These are phyloP conservation scores for Caenorhabditis panamensis DNA, from an alignment of 2,888 invertebrate species.

Conservation along the genomic window DNA sequence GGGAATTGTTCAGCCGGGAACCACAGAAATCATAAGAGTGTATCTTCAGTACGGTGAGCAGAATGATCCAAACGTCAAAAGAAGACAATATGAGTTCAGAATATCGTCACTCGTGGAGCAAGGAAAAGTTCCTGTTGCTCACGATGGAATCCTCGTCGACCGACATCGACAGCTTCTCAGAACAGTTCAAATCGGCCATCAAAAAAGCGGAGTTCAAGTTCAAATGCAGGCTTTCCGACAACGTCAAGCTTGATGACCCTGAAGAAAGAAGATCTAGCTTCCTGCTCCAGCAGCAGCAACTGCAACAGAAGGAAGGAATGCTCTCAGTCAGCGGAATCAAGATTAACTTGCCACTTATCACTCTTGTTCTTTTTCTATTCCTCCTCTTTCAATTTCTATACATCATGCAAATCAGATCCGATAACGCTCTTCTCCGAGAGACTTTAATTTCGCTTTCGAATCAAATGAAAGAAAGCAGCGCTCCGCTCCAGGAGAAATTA, in stretches of 20 bases:
- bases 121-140: slow-evolving; percentile 75
- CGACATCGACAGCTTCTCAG: slow-evolving; percentile 68
- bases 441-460: slow-evolving; percentile 30
- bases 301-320: neutral
- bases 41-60: slow-evolving; percentile 73
- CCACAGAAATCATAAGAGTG: slow-evolving; percentile 70
- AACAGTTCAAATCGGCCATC: slow-evolving; percentile 64
- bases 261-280: slow-evolving; percentile 66
- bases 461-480: slow-evolving; percentile 36
- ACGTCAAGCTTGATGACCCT: slow-evolving; percentile 56
- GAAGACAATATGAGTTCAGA: slow-evolving; percentile 70
- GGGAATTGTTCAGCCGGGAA: slow-evolving; percentile 71
- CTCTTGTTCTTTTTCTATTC: slow-evolving; percentile 37
- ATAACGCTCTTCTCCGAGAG: slow-evolving; percentile 44
- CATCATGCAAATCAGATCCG: slow-evolving; percentile 54
- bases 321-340: slow-evolving; percentile 23
- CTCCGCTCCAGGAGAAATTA: slow-evolving; percentile 1
- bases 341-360: slow-evolving; percentile 38
- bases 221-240: slow-evolving; percentile 65
- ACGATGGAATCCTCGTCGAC: slow-evolving; percentile 68
- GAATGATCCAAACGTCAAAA: neutral
- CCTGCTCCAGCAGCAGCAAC: slow-evolving; percentile 49
- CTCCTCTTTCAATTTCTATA: slow-evolving; percentile 52
- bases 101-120: slow-evolving; percentile 70
- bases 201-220: slow-evolving; percentile 71